Base-by-base conservation (phyloP, 2,113 vertebrate genomes). In the Cochlearius cochlearius region DNA sequence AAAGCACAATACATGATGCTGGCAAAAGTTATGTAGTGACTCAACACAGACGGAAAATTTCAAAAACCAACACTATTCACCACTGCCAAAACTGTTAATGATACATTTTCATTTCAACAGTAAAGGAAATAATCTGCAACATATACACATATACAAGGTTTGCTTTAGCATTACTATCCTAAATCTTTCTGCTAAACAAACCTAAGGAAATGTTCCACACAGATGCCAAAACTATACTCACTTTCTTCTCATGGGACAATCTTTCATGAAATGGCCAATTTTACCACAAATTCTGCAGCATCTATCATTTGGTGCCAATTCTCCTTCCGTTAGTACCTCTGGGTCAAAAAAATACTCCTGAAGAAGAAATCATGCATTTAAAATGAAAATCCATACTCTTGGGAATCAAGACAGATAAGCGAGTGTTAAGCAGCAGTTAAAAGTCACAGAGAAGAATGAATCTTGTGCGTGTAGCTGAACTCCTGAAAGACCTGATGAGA, bases 211-310 rank as follows among this genome's bases (percentile, higher is more conserved):
- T 15, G 2, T 32, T 59, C 25, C 21, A 72, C 30, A 53, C 9
- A 60, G 15, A 52, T 32, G 34, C 23, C 60, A 85, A 29, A 73
- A 84, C 50, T 38, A 41, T 82, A 97, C 99, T 94, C 97, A 99
- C 99, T 98, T 99, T 96, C 98, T 99, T 66, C 99, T 98, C 98
- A 99, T 96, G 47, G 99, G 99, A 83, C 99, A 99, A 83, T 99
- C 99, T 96, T 99, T 99, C 98, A 99, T 99, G 82, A 99, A 99
- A 98, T 99, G 99, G 43, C 99, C 99, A 12, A 99, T 99, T 98
- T 99, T 99, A 71, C 99, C 99, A 98, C 99, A 99, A 88, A 99
- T 99, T 84, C 99, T 98, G 95, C 99, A 99, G 96, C 99, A 99
- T 95, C 99, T 99, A 86, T 99, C 99, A 92, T 99, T 99, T 63